Percentiles rank a stretch among this genome's conserved stretches.
phyloP scores from a whole-genome alignment of 2,888 invertebrate species.

The Eupithecia subumbrata region DNA sequence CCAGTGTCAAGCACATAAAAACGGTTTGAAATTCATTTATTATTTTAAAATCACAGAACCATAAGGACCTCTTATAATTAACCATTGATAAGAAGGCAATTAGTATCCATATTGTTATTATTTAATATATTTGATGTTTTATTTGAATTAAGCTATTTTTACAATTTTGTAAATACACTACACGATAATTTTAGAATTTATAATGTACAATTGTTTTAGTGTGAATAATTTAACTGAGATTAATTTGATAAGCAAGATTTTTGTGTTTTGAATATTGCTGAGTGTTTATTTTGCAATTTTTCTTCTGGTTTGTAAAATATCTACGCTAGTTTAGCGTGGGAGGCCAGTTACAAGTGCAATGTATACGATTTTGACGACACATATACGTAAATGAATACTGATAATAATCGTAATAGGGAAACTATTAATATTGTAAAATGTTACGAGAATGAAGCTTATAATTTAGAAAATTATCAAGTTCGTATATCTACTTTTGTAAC shows the following conservation, averaged over 20 bases:
- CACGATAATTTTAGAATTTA: conserved; percentile 79
- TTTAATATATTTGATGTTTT: conserved; percentile 84
- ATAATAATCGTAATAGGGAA: conserved; percentile 79
- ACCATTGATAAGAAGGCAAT: conserved; percentile 84
- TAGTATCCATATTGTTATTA: conserved; percentile 84
- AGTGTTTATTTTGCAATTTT: conserved; percentile 71
- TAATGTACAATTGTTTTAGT: conserved; percentile 84
- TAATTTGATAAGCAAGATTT: conserved; percentile 73
- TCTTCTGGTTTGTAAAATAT: conserved; percentile 57
- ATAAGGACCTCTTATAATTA: conserved; percentile 85
- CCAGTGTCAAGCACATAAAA: conserved; percentile 60
- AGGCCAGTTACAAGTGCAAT: conserved; percentile 85
- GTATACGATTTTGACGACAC: conserved; percentile 84
- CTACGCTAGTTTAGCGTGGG: conserved; percentile 65
- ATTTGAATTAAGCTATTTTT: conserved; percentile 81
- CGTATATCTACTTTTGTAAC: conserved; percentile 71
- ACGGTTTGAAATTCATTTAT: conserved; percentile 53
- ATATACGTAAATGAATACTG: conserved; percentile 82
- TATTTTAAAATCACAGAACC: conserved; percentile 80
- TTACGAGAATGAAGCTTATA: conserved; percentile 75
- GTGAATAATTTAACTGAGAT: conserved; percentile 82
- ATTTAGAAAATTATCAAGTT: conserved; percentile 66
- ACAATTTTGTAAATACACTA: conserved; percentile 81
- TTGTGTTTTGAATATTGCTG: conserved; percentile 64
- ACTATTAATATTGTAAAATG: conserved; percentile 78